Evolutionary conservation across 2,797 vertebrate species (phyloP), one percentile per base, ranked within the genome.

Genomic region (Thripadectes ignobilis): DNA sequence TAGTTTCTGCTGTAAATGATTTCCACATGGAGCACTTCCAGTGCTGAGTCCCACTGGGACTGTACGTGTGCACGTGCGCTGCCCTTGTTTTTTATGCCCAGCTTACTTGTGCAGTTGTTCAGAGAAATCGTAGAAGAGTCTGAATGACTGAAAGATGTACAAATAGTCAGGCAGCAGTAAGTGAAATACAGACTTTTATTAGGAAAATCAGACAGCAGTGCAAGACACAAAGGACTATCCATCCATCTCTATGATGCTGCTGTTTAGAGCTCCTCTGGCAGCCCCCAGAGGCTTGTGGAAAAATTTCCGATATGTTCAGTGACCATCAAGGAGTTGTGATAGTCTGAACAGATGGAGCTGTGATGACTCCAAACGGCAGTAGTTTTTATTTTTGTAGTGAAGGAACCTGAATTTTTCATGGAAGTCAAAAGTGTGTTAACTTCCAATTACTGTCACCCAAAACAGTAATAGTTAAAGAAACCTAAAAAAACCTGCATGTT

Each of bases 281-380:
- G 23, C 9, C 2, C 16, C 11, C 19, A 66, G 16, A 2, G 20
- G 4, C 23, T 39, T 74, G 26, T 36, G 46, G 72, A 36, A 71
- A 39, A 39, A n/a, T 12, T 18, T 52, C 18, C 4, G 1, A 0
- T 46, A 3, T 32, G 19, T 24, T 62, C 21, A 27, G 36, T 76
- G 36, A 12, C n/a, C 20, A n/a, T 55, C 32, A 77, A 0, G 20
- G 34, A 9, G 21, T 34, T 54, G 30, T 46, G 15, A 26, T 32
- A 32, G 12, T n/a, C 36, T 41, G 13, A 55, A 29, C 23, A 65
- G 36, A 6, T 68, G 26, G 8, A 52, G 26, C n/a, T 57, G 12
- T 24, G 9, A 8, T 63, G 24, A 15, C 34, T 49, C 26, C 26
- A 34, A 57, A 18, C 7, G 52, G 20, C 46, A 38, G 11, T 4